These are phyloP conservation scores for Heliconius nattereri DNA, from an alignment of 1,140 invertebrate species.

Conservation along the genomic window DNA sequence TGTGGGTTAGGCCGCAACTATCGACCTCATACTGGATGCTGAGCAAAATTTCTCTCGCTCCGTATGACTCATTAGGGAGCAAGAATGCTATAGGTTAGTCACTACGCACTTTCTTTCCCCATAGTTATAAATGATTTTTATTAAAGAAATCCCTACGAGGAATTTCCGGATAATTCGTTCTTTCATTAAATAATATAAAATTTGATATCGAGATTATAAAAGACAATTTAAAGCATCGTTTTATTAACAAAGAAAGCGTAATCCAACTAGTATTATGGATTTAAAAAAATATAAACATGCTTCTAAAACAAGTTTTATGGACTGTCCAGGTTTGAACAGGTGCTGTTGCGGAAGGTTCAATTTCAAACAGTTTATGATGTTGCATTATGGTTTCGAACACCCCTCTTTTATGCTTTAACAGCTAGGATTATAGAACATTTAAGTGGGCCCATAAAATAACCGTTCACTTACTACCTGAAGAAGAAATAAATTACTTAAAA, in stretches of 20 bases:
- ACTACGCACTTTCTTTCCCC: not conserved
- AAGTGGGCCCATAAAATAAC: constrained; percentile 75
- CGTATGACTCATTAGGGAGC: constrained; percentile 52
- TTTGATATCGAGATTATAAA: not conserved
- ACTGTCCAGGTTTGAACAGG: constrained; percentile 45
- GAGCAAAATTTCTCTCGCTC: constrained; percentile 42
- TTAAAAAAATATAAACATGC: constrained; percentile 29
- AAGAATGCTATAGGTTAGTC: constrained; percentile 12
- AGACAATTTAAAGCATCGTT: not conserved
- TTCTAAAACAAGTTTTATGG: constrained; percentile 36
- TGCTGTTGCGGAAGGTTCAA: constrained; percentile 53
- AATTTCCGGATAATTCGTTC: not conserved
- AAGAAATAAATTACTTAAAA: constrained; percentile 80
- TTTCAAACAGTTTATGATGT: constrained; percentile 67
- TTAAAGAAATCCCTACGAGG: too few species aligned
- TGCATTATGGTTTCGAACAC: constrained; percentile 63
- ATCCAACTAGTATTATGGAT: not conserved
- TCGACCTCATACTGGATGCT: constrained; percentile 49
- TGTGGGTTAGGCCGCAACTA: constrained; percentile 48
- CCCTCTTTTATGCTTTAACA: constrained; percentile 71
- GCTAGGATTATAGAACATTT: constrained; percentile 72
- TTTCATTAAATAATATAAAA: not conserved
- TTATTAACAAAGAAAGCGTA: not conserved
- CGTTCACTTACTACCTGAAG: constrained; percentile 68
- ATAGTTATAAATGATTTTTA: too few species aligned